phyloP scores from a whole-genome alignment of 2,888 invertebrate genomes.

The Drosophila borborema region DNA sequence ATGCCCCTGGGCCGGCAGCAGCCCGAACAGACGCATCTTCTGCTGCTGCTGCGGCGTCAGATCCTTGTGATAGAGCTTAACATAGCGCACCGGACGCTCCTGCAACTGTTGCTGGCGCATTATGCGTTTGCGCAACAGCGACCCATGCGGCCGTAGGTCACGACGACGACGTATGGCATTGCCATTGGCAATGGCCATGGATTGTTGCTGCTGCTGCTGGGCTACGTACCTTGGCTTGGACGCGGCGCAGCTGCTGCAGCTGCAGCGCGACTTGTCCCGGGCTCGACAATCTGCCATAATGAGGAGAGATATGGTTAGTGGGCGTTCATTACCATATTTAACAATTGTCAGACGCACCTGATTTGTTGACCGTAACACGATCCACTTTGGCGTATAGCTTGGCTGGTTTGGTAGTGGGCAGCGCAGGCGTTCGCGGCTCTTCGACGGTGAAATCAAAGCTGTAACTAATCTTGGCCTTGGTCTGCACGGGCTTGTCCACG shows the following conservation, averaged over 20 bases:
- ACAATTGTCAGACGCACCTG: constrained; percentile 61
- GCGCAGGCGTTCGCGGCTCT: constrained; percentile 71
- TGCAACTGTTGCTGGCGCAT: constrained; percentile 64
- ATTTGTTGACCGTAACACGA: constrained; percentile 70
- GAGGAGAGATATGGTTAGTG: neutral
- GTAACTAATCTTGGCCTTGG: constrained; percentile 75
- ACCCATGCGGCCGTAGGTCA: constrained; percentile 58
- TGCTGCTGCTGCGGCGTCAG: constrained; percentile 51
- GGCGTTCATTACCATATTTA: rapidly evolving
- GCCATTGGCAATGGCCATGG: constrained; percentile 17
- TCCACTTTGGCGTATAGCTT: constrained; percentile 78
- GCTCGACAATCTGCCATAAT: constrained; percentile 60
- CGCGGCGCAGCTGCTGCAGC: constrained; percentile 56
- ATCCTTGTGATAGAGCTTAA: constrained; percentile 77
- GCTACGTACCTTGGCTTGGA: constrained; percentile 80
- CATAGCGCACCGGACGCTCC: constrained; percentile 70
- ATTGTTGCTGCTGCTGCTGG: constrained; percentile 39
- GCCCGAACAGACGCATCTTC: constrained; percentile 41
- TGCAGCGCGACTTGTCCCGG: constrained; percentile 61
- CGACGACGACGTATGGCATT: constrained; percentile 76
- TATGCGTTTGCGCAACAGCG: constrained; percentile 61
- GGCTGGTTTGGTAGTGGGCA: constrained; percentile 49
- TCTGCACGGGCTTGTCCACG: constrained; percentile 72
- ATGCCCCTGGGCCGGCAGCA: constrained; percentile 15
- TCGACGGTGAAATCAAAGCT: constrained; percentile 82